A percentile compares a stretch with the other conserved stretches of the same genome.
Conservation (phyloP, 1,140 invertebrate genomes). For the Nephila pilipes region DNA sequence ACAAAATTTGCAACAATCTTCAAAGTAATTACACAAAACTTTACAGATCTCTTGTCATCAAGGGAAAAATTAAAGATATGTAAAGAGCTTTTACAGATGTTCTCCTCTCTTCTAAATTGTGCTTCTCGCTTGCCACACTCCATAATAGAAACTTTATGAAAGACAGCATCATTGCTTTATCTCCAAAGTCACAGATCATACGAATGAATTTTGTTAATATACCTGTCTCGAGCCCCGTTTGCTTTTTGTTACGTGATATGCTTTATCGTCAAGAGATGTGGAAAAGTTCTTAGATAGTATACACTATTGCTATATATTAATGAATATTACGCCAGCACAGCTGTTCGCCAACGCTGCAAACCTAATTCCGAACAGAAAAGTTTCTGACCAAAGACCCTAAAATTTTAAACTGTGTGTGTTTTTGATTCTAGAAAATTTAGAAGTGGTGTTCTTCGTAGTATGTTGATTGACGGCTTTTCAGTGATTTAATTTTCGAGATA, state of each 20-base stretch:
- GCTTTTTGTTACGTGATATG: slow-evolving; percentile 44
- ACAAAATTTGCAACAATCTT: not conserved
- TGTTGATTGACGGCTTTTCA: no score
- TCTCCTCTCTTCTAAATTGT: not conserved
- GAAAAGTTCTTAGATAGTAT: slow-evolving; percentile 44
- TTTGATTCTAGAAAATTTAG: not conserved
- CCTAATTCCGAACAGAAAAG: not conserved
- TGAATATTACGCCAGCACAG: not conserved
- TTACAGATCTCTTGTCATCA: not conserved
- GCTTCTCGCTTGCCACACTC: not conserved
- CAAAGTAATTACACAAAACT: slow-evolving; percentile 17
- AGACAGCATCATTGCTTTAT: not conserved
- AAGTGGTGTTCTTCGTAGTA: not conserved
- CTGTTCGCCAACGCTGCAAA: slow-evolving; percentile 40
- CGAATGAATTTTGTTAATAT: slow-evolving; percentile 40
- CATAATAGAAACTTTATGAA: not conserved
- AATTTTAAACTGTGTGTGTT: not conserved
- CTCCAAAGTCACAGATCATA: not conserved
- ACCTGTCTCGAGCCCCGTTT: not conserved
- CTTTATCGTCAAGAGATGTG: slow-evolving; percentile 21
- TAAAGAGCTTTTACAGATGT: not conserved
- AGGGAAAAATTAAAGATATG: not conserved
- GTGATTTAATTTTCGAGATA: no score
- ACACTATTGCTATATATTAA: slow-evolving; percentile 14
- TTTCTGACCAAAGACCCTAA: not conserved